Percentiles rank a stretch among this genome's conserved stretches.
Evolutionary conservation across 64 coral and sea anemone species (phyloP).

Genomic region (Porites lutea): DNA sequence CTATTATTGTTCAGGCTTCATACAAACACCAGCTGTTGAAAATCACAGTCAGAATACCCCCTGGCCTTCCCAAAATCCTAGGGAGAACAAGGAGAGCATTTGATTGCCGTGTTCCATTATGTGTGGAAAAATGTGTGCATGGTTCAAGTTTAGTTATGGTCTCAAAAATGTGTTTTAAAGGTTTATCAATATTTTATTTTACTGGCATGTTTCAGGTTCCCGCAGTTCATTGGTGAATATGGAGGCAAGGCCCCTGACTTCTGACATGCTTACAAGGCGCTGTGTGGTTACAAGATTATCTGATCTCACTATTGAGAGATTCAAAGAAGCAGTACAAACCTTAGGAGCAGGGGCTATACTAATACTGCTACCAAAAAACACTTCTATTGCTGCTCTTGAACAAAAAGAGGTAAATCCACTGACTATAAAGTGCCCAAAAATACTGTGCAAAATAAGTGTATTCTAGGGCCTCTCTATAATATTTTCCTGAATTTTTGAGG

Average conservation of each 20-base stretch:
- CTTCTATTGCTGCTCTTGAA: constrained; percentile 33
- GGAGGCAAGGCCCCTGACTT: constrained; percentile 93
- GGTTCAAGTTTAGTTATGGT: neutral
- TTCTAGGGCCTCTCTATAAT: too few relatives aligned
- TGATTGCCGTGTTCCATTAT: too few relatives aligned
- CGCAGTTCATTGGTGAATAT: constrained; percentile 94
- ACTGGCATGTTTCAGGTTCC: constrained; percentile 58
- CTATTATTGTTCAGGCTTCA: too few relatives aligned
- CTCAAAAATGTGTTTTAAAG: neutral
- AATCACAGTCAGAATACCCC: too few relatives aligned
- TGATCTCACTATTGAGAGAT: constrained; percentile 81
- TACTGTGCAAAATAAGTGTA: too few relatives aligned
- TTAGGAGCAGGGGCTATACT: constrained; percentile 91
- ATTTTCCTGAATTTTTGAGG: too few relatives aligned
- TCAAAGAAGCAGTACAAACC: constrained; percentile 79
- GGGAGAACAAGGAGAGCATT: too few relatives aligned
- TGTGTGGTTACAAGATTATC: constrained; percentile 87
- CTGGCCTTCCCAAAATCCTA: too few relatives aligned
- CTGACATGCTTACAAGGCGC: constrained; percentile 85
- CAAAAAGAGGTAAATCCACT: constrained; percentile 10
- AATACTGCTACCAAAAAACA: constrained; percentile 88
- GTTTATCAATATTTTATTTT: neutral
- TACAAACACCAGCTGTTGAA: too few relatives aligned
- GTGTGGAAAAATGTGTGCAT: too few relatives aligned
- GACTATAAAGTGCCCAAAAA: too few relatives aligned